Conservation (phyloP, 2,888 invertebrate genomes). For the Caenorhabditis sinica region DNA sequence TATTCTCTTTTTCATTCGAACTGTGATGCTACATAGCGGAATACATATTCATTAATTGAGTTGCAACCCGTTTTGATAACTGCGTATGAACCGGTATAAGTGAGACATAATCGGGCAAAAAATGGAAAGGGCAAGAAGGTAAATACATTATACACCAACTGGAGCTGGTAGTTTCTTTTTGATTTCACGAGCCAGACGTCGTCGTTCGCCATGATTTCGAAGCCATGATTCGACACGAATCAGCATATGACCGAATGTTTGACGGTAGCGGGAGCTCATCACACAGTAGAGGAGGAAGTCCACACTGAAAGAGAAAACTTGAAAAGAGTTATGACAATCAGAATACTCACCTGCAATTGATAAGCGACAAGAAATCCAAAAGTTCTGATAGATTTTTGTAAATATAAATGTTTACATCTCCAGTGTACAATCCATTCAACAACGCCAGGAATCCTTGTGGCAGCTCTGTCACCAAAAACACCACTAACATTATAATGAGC, state of each 20-base stretch:
- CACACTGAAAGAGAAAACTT: slow-evolving; percentile 65
- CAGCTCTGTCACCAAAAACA: slow-evolving; percentile 78
- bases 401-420: slow-evolving; percentile 76
- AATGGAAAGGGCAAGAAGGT: slow-evolving; percentile 4
- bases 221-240: slow-evolving; percentile 78
- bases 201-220: slow-evolving; percentile 69
- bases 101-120: slow-evolving; percentile 4
- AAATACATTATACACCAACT: slow-evolving; percentile 28
- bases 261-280: slow-evolving; percentile 78
- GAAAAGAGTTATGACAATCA: background rate
- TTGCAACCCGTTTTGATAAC: background rate
- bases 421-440: slow-evolving; percentile 75
- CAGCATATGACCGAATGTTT: slow-evolving; percentile 77
- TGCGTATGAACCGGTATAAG: background rate
- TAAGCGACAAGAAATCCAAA: slow-evolving; percentile 77
- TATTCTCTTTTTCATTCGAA: too few relatives aligned
- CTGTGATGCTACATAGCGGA: too few relatives aligned
- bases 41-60: background rate
- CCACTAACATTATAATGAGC: slow-evolving; percentile 76
- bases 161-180: slow-evolving; percentile 62
- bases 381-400: slow-evolving; percentile 77
- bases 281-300: slow-evolving; percentile 78
- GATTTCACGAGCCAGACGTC: slow-evolving; percentile 63
- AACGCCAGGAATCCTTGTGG: slow-evolving; percentile 78
- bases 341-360: slow-evolving; percentile 77